Conservation (phyloP, 1,140 invertebrate species). For the Drosophila paulistorum region DNA sequence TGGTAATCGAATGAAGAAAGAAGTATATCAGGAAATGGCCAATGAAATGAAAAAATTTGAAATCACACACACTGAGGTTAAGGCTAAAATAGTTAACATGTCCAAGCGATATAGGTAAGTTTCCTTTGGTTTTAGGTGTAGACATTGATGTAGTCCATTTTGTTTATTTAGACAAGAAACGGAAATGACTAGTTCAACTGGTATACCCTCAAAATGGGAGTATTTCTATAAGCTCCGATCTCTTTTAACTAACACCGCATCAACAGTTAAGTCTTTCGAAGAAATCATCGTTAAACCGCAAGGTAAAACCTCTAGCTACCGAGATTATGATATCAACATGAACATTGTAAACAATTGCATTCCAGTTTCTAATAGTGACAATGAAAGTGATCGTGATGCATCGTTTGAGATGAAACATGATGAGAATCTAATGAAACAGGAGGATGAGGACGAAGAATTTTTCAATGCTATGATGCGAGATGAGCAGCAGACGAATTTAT, state of each 20-base stretch:
- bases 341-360: background rate
- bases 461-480: background rate
- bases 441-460: background rate
- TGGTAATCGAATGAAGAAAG: background rate
- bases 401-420: background rate
- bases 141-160: background rate
- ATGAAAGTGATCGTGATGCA: background rate
- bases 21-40: slow-evolving; percentile 43
- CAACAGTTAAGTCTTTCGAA: background rate
- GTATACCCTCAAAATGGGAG: slow-evolving; percentile 24
- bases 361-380: background rate
- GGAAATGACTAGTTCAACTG: background rate
- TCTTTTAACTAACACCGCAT: slow-evolving; percentile 23
- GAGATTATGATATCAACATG: background rate
- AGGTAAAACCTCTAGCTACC: background rate
- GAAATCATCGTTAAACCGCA: slow-evolving; percentile 10
- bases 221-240: slow-evolving; percentile 30
- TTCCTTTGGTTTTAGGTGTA: background rate
- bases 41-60: slow-evolving; percentile 29
- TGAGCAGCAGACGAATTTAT: background rate
- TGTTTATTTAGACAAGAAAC: slow-evolving; percentile 29
- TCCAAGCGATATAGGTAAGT: slow-evolving; percentile 39
- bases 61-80: slow-evolving; percentile 34
- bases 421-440: background rate
- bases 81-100: slow-evolving; percentile 49